Evolutionary conservation across 1,140 invertebrate genomes (phyloP), one percentile per base, ranked within the genome.

Genomic region (Anastrepha obliqua): DNA sequence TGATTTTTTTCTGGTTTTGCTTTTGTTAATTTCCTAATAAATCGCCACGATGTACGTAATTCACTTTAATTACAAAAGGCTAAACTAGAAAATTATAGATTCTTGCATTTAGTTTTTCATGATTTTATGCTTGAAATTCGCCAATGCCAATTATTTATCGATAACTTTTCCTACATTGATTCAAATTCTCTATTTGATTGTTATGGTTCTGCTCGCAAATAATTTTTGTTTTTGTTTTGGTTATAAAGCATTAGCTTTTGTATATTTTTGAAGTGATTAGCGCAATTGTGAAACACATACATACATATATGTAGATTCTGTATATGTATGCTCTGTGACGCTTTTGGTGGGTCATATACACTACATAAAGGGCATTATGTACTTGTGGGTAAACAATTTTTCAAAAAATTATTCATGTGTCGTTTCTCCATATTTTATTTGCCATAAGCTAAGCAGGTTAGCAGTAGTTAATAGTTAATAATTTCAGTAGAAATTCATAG

Each of bases 11-110:
- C 6, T 81, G n/a, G 44, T 51, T 81, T 58, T 29, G 3, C 55
- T 91, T 78, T 88, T 85, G 88, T 87, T 39, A n/a, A 67, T 70
- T 44, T 78, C 59, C 44, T 78, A 74, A 39, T 9, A 87, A 87
- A 64, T 60, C 8, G 29, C 20, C 60, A 85, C 39, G 39, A 74
- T 74, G 17, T 74, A 17, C 39, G 39, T 74, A 47, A 74, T 17
- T 74, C 7, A 15, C 44, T 47, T 29, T 42, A 44, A 74, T 74
- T 74, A 74, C 42, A 74, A 74, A 74, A 74, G n/a, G 42, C 67
- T 74, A 44, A 74, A 74, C 67, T 44, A 29, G 29, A 74, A 74
- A 17, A 29, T 11, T 74, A 39, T 47, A 74, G 42, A 17, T 74
- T 17, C 13, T 44, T 29, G 29, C 29, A 29, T 29, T 29, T 29